Evolutionary conservation across 2,888 invertebrate genomes (phyloP), one percentile per base, ranked within the genome.

Genomic region (Rhogogaster chlorosoma): DNA sequence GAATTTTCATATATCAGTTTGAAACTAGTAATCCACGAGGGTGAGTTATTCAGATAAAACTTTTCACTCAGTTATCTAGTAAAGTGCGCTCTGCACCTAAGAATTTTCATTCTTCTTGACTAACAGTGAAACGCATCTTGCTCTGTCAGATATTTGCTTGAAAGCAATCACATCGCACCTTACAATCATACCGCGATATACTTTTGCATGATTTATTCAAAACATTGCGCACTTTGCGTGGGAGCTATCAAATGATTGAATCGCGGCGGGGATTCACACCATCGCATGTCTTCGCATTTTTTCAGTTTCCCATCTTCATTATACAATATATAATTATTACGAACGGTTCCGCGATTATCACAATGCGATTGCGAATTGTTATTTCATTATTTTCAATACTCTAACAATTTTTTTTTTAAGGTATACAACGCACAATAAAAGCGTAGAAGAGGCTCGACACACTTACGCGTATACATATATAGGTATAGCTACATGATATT

Each of bases 11-110:
- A 70, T 49, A 83, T 67, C 83, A 26, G 67, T 45, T 83, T 12
- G 45, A 22, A 61, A 22, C 42, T 45, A 83, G 83, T 49, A 83
- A 83, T 67, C 83, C 42, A 70, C 83, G 67, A 83, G 83, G 83
- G 83, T 83, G 29, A 83, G 67, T 67, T 29, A 67, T 32, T 32
- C 15, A 18, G 18, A 67, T 67, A 7, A 32, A 26, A 67, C n/a
- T 67, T 32, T 32, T 67, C 57, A 32, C 67, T 26, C 67, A 67
- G 32, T 67, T 32, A 67, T 32, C 32, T 9, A 32, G 32, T 12
- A 32, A 26, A 32, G 12, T 32, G 15, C 32, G 32, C 7, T 67
- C 32, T 67, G 67, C 1, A 29, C 67, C 18, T 67, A 0, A 67
- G 18, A 32, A 67, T 26, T 32, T 18, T 67, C 18, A 67, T 67